These are phyloP conservation scores for Strigamia crassipes DNA, from an alignment of 2,888 invertebrate genomes.

Conservation along the genomic window DNA sequence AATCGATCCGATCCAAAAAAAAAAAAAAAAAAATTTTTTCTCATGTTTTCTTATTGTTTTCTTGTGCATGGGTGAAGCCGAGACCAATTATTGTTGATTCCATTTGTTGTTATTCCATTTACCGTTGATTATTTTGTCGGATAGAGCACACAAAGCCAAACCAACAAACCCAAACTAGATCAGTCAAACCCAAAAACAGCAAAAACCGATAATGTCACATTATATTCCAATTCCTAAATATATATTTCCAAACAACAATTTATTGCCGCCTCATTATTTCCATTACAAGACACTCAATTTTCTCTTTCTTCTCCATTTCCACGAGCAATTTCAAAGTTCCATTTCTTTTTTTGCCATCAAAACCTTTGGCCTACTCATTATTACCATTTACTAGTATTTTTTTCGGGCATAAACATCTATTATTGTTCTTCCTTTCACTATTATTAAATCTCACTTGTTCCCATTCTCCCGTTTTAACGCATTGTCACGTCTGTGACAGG, in stretches of 20 bases:
- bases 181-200: not conserved
- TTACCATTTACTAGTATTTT: not conserved
- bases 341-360: not conserved
- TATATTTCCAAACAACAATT: not conserved
- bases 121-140: no score
- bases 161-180: no score
- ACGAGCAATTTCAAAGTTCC: not conserved
- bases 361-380: not conserved
- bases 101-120: no score
- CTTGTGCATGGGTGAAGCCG: no score
- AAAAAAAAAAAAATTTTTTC: no score
- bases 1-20: no score
- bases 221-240: not conserved
- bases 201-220: not conserved
- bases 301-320: no score
- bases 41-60: no score
- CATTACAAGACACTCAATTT: no score
- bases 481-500: slow-evolving; percentile 30
- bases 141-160: no score
- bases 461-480: slow-evolving; percentile 14
- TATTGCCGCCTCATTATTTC: no score
- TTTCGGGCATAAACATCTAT: not conserved
- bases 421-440: not conserved
- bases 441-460: slow-evolving; percentile 18
- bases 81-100: no score